Conservation (phyloP, 2,113 vertebrate genomes). For the Trogon melanurus region DNA sequence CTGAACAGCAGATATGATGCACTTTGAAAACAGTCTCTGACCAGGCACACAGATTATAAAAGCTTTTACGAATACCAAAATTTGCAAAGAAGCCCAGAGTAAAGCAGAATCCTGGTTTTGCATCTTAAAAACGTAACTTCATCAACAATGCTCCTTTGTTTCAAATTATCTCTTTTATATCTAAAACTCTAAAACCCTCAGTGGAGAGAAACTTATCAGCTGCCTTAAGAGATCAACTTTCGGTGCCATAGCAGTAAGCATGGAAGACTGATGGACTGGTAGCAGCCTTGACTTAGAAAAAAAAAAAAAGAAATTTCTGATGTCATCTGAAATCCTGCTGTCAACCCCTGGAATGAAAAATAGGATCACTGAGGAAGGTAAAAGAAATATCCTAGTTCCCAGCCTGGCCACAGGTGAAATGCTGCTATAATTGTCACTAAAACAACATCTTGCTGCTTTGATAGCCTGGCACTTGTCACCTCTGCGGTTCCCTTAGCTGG, state of each 20-base stretch:
- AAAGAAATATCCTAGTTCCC: background rate
- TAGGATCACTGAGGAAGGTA: background rate
- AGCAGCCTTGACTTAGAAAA: background rate
- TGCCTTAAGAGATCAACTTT: background rate
- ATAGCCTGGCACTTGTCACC: background rate
- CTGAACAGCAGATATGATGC: background rate
- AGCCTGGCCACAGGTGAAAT: background rate
- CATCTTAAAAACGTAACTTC: background rate
- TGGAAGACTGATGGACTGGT: background rate
- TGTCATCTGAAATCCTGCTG: background rate
- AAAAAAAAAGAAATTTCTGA: background rate
- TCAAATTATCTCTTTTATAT: background rate
- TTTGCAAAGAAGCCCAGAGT: background rate
- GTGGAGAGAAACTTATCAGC: background rate
- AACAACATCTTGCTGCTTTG: background rate
- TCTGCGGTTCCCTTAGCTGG: background rate
- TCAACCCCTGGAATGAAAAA: background rate
- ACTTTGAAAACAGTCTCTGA: background rate
- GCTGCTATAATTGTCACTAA: background rate
- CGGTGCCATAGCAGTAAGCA: background rate
- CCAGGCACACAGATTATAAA: background rate
- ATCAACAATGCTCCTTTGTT: background rate
- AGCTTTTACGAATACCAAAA: background rate
- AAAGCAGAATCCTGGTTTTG: background rate
- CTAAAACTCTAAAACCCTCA: background rate